Conservation (phyloP, 1,140 invertebrate species). For the Tetraneura akinire region DNA sequence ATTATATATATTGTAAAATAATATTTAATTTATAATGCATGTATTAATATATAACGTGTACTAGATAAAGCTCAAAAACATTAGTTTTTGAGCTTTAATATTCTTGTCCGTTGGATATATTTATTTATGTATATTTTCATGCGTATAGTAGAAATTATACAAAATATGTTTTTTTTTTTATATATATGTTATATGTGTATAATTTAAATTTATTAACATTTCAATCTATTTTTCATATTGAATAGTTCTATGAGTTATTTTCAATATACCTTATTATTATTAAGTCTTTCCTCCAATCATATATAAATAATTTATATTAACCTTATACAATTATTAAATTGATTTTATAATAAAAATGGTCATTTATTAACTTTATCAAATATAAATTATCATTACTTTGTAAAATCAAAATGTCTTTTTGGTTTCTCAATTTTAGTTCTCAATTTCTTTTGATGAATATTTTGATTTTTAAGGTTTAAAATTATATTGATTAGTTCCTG, state of each 20-base stretch:
- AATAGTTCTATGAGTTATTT: no score
- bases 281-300: no score
- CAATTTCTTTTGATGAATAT: neutral
- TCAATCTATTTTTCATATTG: neutral
- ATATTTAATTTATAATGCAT: no score
- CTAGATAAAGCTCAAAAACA: no score
- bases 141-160: neutral
- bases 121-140: no score
- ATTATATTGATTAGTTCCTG: conserved; percentile 41
- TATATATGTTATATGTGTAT: neutral
- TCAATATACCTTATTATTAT: no score
- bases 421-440: neutral
- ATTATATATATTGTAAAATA: neutral
- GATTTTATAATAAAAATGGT: neutral
- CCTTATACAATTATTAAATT: neutral
- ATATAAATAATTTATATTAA: neutral
- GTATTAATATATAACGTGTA: no score
- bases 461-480: conserved; percentile 17
- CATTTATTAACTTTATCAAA: neutral
- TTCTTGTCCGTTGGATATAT: no score
- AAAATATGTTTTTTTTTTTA: neutral
- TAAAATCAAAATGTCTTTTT: conserved; percentile 41
- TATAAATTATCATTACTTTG: conserved; percentile 16
- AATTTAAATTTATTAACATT: neutral
- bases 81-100: no score